Base-by-base conservation (phyloP, 2,797 vertebrate genomes). In the Microhierax caerulescens region DNA sequence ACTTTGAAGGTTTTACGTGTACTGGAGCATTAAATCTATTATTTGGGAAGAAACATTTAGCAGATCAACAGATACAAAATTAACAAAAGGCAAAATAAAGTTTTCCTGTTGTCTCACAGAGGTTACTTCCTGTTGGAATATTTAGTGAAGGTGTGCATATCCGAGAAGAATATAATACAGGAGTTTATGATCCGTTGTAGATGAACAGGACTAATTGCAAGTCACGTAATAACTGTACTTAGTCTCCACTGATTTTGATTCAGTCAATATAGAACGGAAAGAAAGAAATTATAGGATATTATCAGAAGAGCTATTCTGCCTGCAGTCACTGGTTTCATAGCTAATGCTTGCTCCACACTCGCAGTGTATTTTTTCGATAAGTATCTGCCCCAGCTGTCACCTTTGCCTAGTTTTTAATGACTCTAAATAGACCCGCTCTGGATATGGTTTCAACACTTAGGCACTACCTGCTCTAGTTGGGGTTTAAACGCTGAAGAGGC, bases 391-490 rank as follows among this genome's bases (percentile, higher is more conserved):
- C 61, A 34, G 20, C 60, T 86, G 53, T 74, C 48, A 64, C 61
- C 45, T 81, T 64, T 56, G 11, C 63, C 2, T 20, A 18, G n/a
- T 56, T 70, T 47, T 63, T 74, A 53, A n/a, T 69, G 48, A 15
- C 48, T 88, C 47, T 77, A 47, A 30, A 4, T 9, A 20, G 30
- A 69, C 22, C 51, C 7, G 0, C 53, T 84, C 39, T 25, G 22
- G 28, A 5, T 27, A 10, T 0, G 4, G 13, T 54, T 80, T 88
- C 30, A n/a, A 8, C 7, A 11, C 28, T 24, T 65, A 6, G 12
- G 20, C 0, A 0, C 15, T 50, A 18, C 32, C 43, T 75, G 43
- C 28, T 65, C 9, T 28, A 17, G 25, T 13, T 77, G 34, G 6
- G 15, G 36, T 63, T 74, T 45, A 36, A 92, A 74, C 4, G 9